These are phyloP conservation scores for Plodia interpunctella DNA, from an alignment of 1,140 invertebrate genomes.

Conservation along the genomic window DNA sequence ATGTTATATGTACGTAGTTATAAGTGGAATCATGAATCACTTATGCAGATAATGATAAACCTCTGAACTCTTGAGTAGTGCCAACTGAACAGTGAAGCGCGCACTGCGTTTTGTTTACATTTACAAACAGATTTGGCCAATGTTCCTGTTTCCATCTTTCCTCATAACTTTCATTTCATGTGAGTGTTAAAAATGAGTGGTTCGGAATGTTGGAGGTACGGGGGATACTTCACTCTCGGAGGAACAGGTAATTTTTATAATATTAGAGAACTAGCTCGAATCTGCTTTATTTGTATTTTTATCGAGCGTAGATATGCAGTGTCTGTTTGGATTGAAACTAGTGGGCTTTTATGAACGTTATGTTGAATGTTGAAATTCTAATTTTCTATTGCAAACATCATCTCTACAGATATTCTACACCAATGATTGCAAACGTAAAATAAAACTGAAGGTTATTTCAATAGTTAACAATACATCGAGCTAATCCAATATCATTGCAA, in stretches of 20 bases:
- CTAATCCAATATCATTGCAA: too few relatives aligned
- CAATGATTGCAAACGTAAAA: too few relatives aligned
- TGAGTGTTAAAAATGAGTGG: background rate
- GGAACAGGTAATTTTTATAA: background rate
- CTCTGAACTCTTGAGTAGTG: too few relatives aligned
- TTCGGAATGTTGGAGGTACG: background rate
- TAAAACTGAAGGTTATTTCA: background rate
- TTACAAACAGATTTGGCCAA: constrained; percentile 1
- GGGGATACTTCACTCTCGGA: background rate
- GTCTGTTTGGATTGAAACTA: background rate
- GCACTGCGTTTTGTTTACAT: background rate
- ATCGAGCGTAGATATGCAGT: background rate
- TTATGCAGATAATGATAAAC: too few relatives aligned
- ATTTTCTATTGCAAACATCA: background rate
- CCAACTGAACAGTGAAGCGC: too few relatives aligned
- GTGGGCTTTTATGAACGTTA: too few relatives aligned
- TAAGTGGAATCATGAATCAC: too few relatives aligned
- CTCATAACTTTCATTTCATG: background rate
- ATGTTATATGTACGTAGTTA: too few relatives aligned
- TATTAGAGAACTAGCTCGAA: background rate
- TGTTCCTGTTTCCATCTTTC: too few relatives aligned
- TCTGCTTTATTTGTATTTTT: background rate
- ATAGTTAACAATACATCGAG: too few relatives aligned
- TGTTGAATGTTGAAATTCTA: too few relatives aligned
- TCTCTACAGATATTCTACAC: too few relatives aligned